Evolutionary conservation across 2,113 vertebrate genomes (phyloP), one percentile per base, ranked within the genome.

Genomic region (Pedionomus torquatus): DNA sequence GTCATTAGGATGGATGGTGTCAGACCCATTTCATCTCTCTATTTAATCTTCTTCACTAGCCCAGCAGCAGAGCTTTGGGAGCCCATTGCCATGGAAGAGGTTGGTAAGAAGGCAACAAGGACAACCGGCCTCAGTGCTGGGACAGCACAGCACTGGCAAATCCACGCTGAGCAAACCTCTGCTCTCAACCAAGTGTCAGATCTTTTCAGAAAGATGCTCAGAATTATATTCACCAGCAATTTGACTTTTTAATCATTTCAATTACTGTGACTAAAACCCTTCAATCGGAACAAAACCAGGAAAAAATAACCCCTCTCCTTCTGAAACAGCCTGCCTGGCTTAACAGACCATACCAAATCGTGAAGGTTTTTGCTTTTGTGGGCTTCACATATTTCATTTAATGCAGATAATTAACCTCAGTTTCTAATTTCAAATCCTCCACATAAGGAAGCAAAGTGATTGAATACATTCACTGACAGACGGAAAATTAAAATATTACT

Each of bases 401-500:
- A 95, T 87, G 93, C 89, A 97, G 95, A 97, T 97, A 97, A 97
- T 97, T 97, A 97, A 97, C 95, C 86, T 95, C 95, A 97, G 97
- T 95, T 97, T 95, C 96, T 96, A 95, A 97, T 97, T 97, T 97
- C 96, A 95, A 92, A 93, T 97, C 96, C 92, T 96, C 31, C 61
- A 82, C 92, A 69, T 85, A 96, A 90, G 94, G 86, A 95, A 96
- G 81, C 0, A 0, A 92, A 97, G 83, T 83, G 91, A 95, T 79
- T 94, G 88, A 95, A 93, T 92, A 84, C 72, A 87, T 91, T 84
- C 95, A 93, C 80, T 92, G 96, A 93, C 97, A 95, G 95, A 97
- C 1, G 10, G 90, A 95, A 97, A 96, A 97, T 96, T 95, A 96
- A 97, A 97, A 95, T 90, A 93, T 82, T 92, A 96, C 95, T 89